Evolutionary conservation across 2,113 vertebrate genomes (phyloP), one percentile per base, ranked within the genome.

Genomic region (Pleuronectes platessa): DNA sequence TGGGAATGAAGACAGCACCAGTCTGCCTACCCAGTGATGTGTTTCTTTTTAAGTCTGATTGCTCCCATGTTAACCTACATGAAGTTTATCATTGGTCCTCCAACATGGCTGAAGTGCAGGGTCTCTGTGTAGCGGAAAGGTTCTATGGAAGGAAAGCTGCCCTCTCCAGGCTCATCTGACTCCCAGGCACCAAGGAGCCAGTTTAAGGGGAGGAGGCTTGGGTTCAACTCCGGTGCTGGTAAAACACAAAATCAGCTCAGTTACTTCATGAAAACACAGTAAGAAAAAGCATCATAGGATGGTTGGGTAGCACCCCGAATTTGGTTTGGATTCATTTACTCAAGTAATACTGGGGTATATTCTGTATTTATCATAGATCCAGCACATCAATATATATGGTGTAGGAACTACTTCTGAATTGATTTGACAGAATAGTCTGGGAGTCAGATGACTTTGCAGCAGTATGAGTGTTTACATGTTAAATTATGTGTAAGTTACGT

Each of bases 121-220:
- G 86, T 94, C 86, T 99, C 98, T 20, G 94, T 94, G 89, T 98
- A 99, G 63, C 76, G 93, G 89, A 98, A 99, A 37, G 96, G 95
- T 65, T 95, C 93, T 74, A 97, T 96, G 0, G 95, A 88, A 0
- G 97, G 95, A 80, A 95, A 98, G 69, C 92, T 93, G 26, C 96
- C 96, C 0, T 96, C 94, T 0, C 98, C 97, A 0, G 96, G 96
- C 0, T 96, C 95, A 37, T 98, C 97, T 0, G 95, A 96, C 69
- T 97, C 94, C 98, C 98, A 99, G 65, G 95, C 95, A 47, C 97
- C 97, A 90, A 99, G 89, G 86, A 99, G 96, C 97, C 98, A 99
- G 68, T 97, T 96, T 4, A 99, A 92, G 3, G 97, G 95, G 18
- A 95, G 92, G 82, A 96, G 72, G 42, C 91, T 91, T 0, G 94